Percentiles rank a stretch among this genome's conserved stretches.
Conservation (phyloP, 2,113 vertebrate species). For the Nipponia nippon region DNA sequence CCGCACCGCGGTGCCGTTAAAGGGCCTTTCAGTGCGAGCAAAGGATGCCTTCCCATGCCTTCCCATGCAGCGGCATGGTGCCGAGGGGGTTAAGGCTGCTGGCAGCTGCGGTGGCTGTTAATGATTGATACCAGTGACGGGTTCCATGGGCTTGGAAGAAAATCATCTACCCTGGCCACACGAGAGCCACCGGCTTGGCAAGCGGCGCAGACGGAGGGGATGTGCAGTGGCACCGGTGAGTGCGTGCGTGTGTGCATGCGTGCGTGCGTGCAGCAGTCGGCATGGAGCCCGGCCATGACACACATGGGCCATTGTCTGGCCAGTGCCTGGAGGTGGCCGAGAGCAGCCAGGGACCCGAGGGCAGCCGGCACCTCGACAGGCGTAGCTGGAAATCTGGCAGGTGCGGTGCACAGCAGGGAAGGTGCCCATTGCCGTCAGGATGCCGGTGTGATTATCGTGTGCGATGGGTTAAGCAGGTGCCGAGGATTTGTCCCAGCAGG, state of each 20-base stretch:
- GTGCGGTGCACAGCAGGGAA: accelerated
- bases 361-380: accelerated
- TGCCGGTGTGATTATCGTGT: background rate
- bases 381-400: background rate
- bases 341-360: background rate
- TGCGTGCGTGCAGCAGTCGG: accelerated
- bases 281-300: background rate
- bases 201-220: background rate
- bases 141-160: slow-evolving; percentile 51
- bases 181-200: background rate
- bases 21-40: background rate
- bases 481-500: background rate
- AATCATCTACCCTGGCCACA: slow-evolving; percentile 11
- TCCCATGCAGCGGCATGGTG: background rate
- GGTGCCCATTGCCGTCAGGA: accelerated
- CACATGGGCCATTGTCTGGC: background rate
- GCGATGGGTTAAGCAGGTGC: background rate
- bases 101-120: slow-evolving; percentile 68
- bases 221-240: background rate
- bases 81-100: slow-evolving; percentile 70
- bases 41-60: background rate
- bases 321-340: background rate
- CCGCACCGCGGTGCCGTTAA: background rate
- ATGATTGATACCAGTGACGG: slow-evolving; percentile 73
- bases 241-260: background rate